A percentile compares a stretch with the other conserved stretches of the same genome.
These are phyloP conservation scores for Neofelis nebulosa DNA, from an alignment of 2,113 vertebrate genomes.

Conservation along the genomic window DNA sequence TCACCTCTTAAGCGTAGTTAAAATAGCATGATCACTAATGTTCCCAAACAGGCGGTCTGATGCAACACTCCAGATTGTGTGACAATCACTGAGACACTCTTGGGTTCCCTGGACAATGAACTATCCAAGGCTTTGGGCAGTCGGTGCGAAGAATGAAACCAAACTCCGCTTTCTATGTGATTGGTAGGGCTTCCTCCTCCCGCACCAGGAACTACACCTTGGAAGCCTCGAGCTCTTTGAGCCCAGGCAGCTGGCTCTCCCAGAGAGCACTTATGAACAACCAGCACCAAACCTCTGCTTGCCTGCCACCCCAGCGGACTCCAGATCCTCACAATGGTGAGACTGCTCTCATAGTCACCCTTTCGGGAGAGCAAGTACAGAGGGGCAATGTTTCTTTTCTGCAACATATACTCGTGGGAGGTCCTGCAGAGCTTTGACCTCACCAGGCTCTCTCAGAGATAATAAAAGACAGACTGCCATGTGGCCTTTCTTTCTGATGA, in stretches of 20 bases:
- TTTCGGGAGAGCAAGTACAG: background rate
- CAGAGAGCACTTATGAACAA: background rate
- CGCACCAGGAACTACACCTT: background rate
- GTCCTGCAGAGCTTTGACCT: background rate
- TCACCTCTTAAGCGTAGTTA: background rate
- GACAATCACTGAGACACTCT: background rate
- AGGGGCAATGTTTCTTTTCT: background rate
- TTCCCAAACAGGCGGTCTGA: background rate
- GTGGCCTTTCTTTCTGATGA: background rate
- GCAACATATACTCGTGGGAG: rapidly evolving
- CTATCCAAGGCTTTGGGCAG: background rate
- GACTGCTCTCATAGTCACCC: background rate
- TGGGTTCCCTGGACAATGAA: background rate
- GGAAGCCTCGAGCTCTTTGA: background rate
- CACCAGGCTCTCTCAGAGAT: background rate
- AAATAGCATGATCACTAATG: background rate
- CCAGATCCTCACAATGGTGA: background rate
- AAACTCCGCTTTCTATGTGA: background rate
- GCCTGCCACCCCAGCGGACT: background rate
- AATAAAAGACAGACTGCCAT: background rate
- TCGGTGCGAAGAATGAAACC: background rate
- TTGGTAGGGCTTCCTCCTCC: background rate
- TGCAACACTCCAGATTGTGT: background rate
- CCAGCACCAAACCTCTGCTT: background rate
- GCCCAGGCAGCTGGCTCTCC: background rate